A percentile compares a stretch with the other conserved stretches of the same genome.
Evolutionary conservation across 2,113 vertebrate species (phyloP).

Genomic region (Microcebus tavaratra): DNA sequence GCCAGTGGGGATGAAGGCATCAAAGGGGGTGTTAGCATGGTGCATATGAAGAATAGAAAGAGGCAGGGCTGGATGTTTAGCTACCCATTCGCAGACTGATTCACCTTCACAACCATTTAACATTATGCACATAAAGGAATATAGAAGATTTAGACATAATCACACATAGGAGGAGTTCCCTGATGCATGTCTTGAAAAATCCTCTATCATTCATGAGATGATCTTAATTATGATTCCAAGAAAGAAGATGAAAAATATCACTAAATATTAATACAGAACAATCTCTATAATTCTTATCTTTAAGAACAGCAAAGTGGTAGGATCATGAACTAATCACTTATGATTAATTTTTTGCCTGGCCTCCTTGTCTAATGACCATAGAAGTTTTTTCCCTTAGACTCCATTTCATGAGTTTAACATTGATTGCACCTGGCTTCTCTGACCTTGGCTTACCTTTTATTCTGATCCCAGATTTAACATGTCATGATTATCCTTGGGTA

Average conservation of each 20-base stretch:
- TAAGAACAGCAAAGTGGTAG: background rate
- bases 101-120: background rate
- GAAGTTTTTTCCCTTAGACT: background rate
- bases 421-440: background rate
- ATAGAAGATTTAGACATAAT: conserved; percentile 33
- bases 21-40: background rate
- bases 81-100: background rate
- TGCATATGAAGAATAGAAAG: conserved; percentile 2
- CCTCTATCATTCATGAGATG: background rate
- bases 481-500: background rate
- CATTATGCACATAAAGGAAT: conserved; percentile 40
- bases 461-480: conserved; percentile 2
- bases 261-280: background rate
- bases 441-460: conserved; percentile 7
- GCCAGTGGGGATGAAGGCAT: background rate
- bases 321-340: background rate
- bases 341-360: background rate
- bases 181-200: conserved; percentile 37
- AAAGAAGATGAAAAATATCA: conserved; percentile 18
- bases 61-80: background rate
- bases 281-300: background rate
- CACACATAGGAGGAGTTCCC: background rate
- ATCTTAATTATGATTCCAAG: conserved; percentile 22
- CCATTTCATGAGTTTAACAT: background rate
- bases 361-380: background rate